Conservation (phyloP, 1,140 invertebrate genomes). For the Halesus radiatus region DNA sequence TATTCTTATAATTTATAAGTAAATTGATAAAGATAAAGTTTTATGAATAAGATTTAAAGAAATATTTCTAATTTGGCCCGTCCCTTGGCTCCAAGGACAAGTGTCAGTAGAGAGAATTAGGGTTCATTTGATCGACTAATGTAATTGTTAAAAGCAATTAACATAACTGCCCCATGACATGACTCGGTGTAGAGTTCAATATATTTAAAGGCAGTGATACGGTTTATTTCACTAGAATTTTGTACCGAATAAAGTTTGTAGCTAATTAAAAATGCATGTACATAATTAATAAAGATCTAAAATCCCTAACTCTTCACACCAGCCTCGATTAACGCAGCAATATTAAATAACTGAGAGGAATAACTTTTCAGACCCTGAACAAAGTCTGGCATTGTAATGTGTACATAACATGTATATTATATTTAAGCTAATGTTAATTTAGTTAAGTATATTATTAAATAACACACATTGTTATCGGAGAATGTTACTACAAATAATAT, state of each 20-base stretch:
- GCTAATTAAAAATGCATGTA: constrained; percentile 29
- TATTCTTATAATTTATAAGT: no score
- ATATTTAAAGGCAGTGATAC: background rate
- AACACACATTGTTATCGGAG: constrained; percentile 20
- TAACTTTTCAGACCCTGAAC: background rate
- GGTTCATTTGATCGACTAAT: no score
- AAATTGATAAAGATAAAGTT: no score
- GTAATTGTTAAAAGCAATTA: no score
- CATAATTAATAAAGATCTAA: constrained; percentile 29
- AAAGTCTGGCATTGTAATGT: constrained; percentile 40
- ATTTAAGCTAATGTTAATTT: constrained; percentile 36
- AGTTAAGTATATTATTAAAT: constrained; percentile 26
- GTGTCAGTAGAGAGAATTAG: no score
- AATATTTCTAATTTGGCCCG: no score
- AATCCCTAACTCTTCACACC: background rate
- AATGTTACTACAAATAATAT: constrained; percentile 13
- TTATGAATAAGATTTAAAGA: no score
- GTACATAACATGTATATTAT: constrained; percentile 50
- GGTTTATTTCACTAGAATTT: constrained; percentile 18
- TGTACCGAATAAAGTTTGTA: constrained; percentile 29
- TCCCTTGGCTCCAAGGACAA: no score
- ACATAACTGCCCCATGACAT: no score
- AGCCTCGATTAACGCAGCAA: constrained; percentile 7
- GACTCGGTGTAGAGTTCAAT: no score
- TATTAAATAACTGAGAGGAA: constrained; percentile 5